phyloP scores from a whole-genome alignment of 1,140 invertebrate species.

The Habropoda laboriosa region DNA sequence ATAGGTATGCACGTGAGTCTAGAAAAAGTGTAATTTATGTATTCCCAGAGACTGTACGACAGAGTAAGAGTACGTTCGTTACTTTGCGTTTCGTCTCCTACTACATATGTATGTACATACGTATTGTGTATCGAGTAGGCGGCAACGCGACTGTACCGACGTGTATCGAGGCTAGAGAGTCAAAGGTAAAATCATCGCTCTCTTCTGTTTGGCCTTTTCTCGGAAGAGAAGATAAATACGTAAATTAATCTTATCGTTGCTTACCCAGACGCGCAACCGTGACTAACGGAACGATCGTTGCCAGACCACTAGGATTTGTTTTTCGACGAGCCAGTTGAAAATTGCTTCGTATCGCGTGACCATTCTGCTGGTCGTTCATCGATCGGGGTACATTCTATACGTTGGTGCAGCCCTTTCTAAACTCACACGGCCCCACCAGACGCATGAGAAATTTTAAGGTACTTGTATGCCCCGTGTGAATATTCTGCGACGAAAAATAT shows the following conservation, averaged over 20 bases:
- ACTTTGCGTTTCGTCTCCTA: no score
- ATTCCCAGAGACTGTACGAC: no score
- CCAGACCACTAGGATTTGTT: not conserved
- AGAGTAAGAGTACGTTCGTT: no score
- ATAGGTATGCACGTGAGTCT: no score
- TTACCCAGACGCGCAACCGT: not conserved
- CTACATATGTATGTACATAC: no score
- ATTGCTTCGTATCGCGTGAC: constrained; percentile 32
- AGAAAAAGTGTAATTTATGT: no score
- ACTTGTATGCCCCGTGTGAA: not conserved
- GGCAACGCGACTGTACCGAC: no score
- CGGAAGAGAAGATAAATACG: constrained; percentile 16
- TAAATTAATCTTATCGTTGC: constrained; percentile 43
- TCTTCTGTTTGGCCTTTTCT: not conserved
- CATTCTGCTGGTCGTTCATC: constrained; percentile 25
- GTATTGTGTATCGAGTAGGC: no score
- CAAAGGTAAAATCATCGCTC: no score
- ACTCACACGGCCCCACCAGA: not conserved
- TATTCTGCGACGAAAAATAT: not conserved
- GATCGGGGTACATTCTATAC: constrained; percentile 27
- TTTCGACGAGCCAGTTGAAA: constrained; percentile 26
- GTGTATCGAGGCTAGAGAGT: no score
- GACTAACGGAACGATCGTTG: not conserved
- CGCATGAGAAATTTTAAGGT: not conserved
- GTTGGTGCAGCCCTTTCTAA: constrained; percentile 2